Evolutionary conservation across 2,797 vertebrate genomes (phyloP).

Genomic region (Euthynnus affinis): DNA sequence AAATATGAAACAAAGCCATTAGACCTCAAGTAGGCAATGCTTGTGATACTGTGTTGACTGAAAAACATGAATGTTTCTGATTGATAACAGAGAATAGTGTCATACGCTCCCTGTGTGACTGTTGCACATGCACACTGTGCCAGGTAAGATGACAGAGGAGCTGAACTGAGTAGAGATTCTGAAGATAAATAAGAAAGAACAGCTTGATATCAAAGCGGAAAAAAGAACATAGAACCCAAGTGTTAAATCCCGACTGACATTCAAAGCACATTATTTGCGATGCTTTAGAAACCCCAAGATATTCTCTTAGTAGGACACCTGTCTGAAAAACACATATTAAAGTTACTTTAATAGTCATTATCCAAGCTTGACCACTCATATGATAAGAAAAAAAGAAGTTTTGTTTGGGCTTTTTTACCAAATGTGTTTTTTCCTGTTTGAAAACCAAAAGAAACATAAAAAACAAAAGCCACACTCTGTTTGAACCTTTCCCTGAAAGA

Average conservation of each 20-base stretch:
- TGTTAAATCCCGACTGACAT: conserved; percentile 31
- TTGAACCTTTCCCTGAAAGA: background rate
- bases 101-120: conserved; percentile 4
- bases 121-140: background rate
- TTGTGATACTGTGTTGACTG: background rate
- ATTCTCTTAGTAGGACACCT: conserved; percentile 7
- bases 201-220: conserved; percentile 17
- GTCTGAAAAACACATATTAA: conserved; percentile 5
- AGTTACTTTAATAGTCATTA: conserved; percentile 7
- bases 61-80: conserved; percentile 21
- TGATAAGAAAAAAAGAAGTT: background rate
- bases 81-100: conserved; percentile 11
- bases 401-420: background rate
- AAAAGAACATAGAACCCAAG: background rate
- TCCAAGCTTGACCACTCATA: background rate
- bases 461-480: background rate
- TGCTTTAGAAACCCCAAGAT: conserved; percentile 8
- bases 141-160: conserved; percentile 14
- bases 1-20: conserved; percentile 27
- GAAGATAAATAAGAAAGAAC: conserved; percentile 17
- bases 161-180: conserved; percentile 2
- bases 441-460: background rate
- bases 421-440: background rate
- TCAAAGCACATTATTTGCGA: conserved; percentile 41
- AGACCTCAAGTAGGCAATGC: conserved; percentile 23